phyloP scores from a whole-genome alignment of 23 tunicate genomes.

The Corella eumyota region DNA sequence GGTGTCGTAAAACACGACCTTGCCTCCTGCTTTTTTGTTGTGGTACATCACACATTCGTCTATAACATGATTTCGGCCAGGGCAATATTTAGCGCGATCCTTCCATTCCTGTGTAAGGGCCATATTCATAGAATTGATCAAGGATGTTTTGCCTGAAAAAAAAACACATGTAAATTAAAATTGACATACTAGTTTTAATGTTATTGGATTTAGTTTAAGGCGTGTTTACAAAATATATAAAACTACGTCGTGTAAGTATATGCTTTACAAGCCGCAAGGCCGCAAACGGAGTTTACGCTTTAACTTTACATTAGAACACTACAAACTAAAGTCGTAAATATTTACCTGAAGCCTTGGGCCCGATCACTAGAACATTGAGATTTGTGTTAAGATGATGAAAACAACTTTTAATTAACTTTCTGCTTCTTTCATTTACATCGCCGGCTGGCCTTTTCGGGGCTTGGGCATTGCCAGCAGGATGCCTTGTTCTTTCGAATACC shows the following conservation, averaged over 20 bases:
- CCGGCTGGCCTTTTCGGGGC: slow-evolving; percentile 7
- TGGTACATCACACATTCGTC: slow-evolving; percentile 86
- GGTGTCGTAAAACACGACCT: slow-evolving; percentile 95
- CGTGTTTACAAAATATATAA: too few species aligned
- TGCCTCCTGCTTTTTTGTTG: slow-evolving; percentile 64
- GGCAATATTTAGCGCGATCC: slow-evolving; percentile 86
- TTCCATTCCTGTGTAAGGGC: slow-evolving; percentile 89
- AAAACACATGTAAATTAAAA: slow-evolving; percentile 6
- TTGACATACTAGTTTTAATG: too few species aligned
- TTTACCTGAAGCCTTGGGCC: slow-evolving; percentile 70
- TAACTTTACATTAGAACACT: too few species aligned
- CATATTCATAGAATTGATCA: slow-evolving; percentile 97
- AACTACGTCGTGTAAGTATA: too few species aligned
- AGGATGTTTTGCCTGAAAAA: slow-evolving; percentile 83
- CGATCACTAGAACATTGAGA: slow-evolving; percentile 77
- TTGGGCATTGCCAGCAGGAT: slow-evolving; percentile 9
- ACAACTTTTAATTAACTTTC: slow-evolving; percentile 56
- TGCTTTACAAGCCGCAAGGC: too few species aligned
- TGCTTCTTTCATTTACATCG: slow-evolving; percentile 57
- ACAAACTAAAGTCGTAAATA: too few species aligned
- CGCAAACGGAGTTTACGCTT: too few species aligned
- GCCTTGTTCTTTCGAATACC: not conserved
- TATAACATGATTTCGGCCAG: slow-evolving; percentile 89
- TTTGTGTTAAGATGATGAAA: slow-evolving; percentile 69
- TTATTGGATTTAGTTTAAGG: too few species aligned